A percentile compares a stretch with the other conserved stretches of the same genome.
These are phyloP conservation scores for Anisognathus igniventris DNA, from an alignment of 2,797 vertebrate species.

Conservation along the genomic window DNA sequence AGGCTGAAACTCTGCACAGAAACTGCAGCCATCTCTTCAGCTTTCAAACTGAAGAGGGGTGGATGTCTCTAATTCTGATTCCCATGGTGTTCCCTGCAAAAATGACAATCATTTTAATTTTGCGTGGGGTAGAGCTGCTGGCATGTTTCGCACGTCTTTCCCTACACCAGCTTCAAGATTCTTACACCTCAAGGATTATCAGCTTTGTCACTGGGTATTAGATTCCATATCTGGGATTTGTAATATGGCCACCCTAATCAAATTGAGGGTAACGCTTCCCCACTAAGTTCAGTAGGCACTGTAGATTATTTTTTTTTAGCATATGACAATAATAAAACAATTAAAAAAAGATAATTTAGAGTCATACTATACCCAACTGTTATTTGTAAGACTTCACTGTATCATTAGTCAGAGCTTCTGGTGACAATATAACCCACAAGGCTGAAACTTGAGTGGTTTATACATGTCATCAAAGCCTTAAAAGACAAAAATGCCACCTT, in stretches of 20 bases:
- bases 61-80: conserved; percentile 34
- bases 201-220: not conserved
- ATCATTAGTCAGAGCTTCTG: conserved; percentile 58
- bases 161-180: not conserved
- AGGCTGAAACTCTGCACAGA: conserved; percentile 5
- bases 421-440: conserved; percentile 47
- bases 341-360: not conserved
- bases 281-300: not conserved
- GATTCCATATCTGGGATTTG: not conserved
- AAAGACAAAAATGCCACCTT: conserved; percentile 40
- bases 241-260: not conserved
- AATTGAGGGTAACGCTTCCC: not conserved
- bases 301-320: not conserved
- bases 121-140: not conserved
- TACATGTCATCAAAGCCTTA: conserved; percentile 18
- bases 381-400: conserved; percentile 23
- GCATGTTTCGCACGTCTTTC: not conserved
- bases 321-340: not conserved
- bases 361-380: conserved; percentile 7
- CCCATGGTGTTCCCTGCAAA: conserved; percentile 37
- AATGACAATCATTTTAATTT: conserved; percentile 36
- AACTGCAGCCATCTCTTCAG: conserved; percentile 34
- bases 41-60: conserved; percentile 1
- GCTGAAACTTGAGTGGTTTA: conserved; percentile 50
- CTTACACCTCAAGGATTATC: conserved; percentile 16